phyloP scores from a whole-genome alignment of 2,888 invertebrate species.

The Hyposoter didymator region DNA sequence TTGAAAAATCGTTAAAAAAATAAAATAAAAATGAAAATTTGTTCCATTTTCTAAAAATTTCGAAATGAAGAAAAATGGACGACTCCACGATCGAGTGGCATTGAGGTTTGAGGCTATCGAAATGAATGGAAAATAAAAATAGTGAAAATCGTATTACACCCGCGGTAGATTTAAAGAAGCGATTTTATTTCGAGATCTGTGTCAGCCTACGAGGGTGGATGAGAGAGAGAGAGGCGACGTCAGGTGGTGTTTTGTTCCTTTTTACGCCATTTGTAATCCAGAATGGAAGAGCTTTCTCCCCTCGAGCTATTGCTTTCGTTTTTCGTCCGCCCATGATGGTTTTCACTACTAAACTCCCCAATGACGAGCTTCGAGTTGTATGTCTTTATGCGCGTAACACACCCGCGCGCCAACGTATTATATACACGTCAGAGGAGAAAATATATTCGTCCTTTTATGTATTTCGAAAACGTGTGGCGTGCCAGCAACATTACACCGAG shows the following conservation, averaged over 20 bases:
- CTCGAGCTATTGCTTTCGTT: conserved; percentile 3
- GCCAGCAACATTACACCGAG: conserved; percentile 37
- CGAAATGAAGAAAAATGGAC: neutral
- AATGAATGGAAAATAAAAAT: conserved; percentile 51
- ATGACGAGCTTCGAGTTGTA: conserved; percentile 60
- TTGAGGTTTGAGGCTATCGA: too few species aligned
- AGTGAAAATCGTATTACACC: conserved; percentile 77
- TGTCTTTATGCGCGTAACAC: conserved; percentile 43
- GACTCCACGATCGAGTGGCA: neutral
- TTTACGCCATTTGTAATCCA: conserved; percentile 73
- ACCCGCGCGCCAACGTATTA: conserved; percentile 4
- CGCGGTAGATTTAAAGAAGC: conserved; percentile 73
- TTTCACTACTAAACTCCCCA: conserved; percentile 54
- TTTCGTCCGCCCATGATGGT: conserved; percentile 43
- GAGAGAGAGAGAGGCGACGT: neutral
- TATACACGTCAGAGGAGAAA: conserved; percentile 41
- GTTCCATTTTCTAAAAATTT: too few species aligned
- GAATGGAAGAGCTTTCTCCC: conserved; percentile 26
- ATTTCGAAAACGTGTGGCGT: conserved; percentile 48
- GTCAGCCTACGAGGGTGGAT: conserved; percentile 11
- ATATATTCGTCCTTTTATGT: conserved; percentile 54
- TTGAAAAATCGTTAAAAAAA: too few species aligned
- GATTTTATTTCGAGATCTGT: conserved; percentile 73
- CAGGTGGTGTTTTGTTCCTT: conserved; percentile 33
- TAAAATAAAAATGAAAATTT: too few species aligned